Evolutionary conservation across 2,888 invertebrate genomes (phyloP).

Genomic region (Acronicta psi): DNA sequence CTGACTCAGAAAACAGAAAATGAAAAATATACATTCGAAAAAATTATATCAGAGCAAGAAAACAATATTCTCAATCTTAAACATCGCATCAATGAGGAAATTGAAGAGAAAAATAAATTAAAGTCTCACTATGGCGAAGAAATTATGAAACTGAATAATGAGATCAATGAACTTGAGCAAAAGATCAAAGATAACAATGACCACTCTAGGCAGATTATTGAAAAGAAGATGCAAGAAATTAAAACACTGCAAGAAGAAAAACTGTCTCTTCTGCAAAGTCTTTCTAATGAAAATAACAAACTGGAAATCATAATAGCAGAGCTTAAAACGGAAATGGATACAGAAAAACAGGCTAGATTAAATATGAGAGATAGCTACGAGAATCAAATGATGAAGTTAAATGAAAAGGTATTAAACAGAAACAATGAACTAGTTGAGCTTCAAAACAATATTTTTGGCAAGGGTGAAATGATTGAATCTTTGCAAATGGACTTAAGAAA

Average conservation of each 20-base stretch:
- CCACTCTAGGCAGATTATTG: conserved; percentile 66
- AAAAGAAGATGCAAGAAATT: conserved; percentile 75
- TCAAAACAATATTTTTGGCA: conserved; percentile 76
- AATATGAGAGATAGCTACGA: conserved; percentile 77
- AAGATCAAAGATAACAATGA: conserved; percentile 71
- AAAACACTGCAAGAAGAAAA: conserved; percentile 80
- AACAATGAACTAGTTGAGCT: conserved; percentile 82
- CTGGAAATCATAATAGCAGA: conserved; percentile 68
- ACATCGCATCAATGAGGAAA: conserved; percentile 78
- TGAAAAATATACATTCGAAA: conserved; percentile 65
- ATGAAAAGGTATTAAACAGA: conserved; percentile 79
- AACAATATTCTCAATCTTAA: conserved; percentile 72
- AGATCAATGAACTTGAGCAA: conserved; percentile 78
- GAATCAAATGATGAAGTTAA: conserved; percentile 76
- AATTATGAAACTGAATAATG: conserved; percentile 75
- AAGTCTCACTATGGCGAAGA: conserved; percentile 70
- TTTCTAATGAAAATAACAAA: conserved; percentile 76
- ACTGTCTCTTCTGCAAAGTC: conserved; percentile 72
- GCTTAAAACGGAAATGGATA: conserved; percentile 69
- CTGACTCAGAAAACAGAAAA: conserved; percentile 63
- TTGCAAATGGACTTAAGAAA: conserved; percentile 70
- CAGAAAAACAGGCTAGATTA: conserved; percentile 70
- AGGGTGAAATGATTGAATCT: conserved; percentile 75
- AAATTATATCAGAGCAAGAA: conserved; percentile 70
- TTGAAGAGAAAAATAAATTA: conserved; percentile 73